These are phyloP conservation scores for Petrolisthes cinctipes DNA, from an alignment of 2,888 invertebrate species.

Conservation along the genomic window DNA sequence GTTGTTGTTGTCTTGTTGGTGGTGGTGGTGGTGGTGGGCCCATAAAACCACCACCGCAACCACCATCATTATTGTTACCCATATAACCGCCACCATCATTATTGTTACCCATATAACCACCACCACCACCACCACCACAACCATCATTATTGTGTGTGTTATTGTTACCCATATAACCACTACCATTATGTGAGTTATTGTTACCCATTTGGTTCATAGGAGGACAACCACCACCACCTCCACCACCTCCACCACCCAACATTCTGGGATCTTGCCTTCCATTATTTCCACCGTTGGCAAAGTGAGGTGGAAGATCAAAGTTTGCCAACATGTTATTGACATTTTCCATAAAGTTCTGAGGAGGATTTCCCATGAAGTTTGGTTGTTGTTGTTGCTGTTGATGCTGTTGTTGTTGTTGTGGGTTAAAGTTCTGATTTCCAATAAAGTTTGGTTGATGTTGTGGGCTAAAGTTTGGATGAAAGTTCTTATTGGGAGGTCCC, in stretches of 20 bases:
- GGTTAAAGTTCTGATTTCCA: conserved; percentile 6
- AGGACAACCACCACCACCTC: background rate
- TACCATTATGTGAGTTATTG: too few relatives aligned
- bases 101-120: background rate
- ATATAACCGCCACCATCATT: too few relatives aligned
- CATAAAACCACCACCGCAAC: too few relatives aligned
- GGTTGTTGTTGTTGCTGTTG: background rate
- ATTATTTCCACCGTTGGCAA: background rate
- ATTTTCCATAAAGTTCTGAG: background rate
- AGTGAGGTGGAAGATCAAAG: background rate
- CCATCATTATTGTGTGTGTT: background rate
- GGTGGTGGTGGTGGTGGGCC: too few relatives aligned
- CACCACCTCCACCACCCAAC: too few relatives aligned
- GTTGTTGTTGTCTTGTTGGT: too few relatives aligned
- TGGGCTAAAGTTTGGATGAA: background rate
- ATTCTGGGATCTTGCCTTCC: conserved; percentile 17
- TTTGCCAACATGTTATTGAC: background rate
- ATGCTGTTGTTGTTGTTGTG: background rate
- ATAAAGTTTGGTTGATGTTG: background rate
- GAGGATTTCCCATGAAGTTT: conserved; percentile 2
- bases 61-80: too few relatives aligned
- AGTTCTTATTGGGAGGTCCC: background rate
- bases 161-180: too few relatives aligned
- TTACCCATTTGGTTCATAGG: background rate
- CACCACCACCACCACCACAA: too few relatives aligned